phyloP scores from a whole-genome alignment of 2,113 vertebrate genomes.

The Acanthisitta chloris region DNA sequence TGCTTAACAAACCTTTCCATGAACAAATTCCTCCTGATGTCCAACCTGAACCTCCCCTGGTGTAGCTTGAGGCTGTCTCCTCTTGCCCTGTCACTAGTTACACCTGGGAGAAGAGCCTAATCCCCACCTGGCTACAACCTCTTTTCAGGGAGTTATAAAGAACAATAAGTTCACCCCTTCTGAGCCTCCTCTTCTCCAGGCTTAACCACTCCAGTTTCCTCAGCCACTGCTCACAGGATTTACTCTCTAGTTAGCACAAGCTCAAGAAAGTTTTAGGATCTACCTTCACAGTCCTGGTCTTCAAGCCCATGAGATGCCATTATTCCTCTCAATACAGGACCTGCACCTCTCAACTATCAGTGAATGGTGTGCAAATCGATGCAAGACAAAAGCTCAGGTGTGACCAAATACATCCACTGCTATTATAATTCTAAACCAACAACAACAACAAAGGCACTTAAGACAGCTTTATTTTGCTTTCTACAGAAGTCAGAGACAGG shows the following conservation, averaged over 20 bases:
- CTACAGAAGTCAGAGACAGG: not conserved
- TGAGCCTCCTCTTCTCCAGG: not conserved
- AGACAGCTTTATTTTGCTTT: not conserved
- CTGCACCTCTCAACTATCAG: accelerated
- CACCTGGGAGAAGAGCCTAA: not conserved
- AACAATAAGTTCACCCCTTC: not conserved
- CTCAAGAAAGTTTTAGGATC: not conserved
- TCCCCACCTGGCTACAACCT: too few relatives aligned
- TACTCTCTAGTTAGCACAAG: not conserved
- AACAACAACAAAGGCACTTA: not conserved
- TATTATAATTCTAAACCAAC: not conserved
- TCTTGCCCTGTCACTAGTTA: not conserved
- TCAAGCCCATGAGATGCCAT: not conserved
- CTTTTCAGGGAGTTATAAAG: not conserved
- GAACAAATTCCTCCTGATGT: not conserved
- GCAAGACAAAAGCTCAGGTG: not conserved
- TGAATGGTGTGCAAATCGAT: not conserved
- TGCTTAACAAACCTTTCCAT: not conserved
- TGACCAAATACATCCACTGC: not conserved
- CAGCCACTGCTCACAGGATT: not conserved
- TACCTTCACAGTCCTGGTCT: not conserved
- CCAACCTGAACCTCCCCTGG: not conserved
- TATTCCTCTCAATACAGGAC: not conserved
- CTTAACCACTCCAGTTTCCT: not conserved
- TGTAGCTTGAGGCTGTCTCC: not conserved